A percentile compares a stretch with the other conserved stretches of the same genome.
Conservation (phyloP, 2,888 invertebrate genomes). For the Phaedon cochleariae region DNA sequence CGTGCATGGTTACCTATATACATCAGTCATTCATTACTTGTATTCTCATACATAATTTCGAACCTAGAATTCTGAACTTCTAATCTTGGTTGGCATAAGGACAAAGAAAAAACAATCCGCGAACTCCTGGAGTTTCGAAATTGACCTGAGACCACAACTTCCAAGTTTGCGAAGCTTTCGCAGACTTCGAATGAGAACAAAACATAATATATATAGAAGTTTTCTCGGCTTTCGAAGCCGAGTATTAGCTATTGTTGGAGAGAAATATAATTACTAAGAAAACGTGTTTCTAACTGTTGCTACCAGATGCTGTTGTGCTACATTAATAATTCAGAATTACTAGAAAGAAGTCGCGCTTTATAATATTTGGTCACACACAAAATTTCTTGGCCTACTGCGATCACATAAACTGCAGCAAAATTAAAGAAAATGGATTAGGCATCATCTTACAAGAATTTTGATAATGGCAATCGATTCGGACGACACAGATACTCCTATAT, state of each 20-base stretch:
- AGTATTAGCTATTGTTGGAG: not conserved
- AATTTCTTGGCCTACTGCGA: too few species aligned
- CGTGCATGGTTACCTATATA: too few species aligned
- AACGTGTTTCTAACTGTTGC: not conserved
- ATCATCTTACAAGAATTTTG: too few species aligned
- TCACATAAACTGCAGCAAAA: too few species aligned
- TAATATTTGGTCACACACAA: too few species aligned
- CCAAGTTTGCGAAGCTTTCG: not conserved
- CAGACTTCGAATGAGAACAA: not conserved
- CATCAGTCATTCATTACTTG: not conserved
- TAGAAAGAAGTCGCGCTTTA: too few species aligned
- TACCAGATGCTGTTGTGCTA: too few species aligned
- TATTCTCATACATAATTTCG: not conserved
- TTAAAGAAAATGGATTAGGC: too few species aligned
- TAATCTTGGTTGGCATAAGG: not conserved
- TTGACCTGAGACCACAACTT: not conserved
- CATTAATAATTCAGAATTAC: too few species aligned
- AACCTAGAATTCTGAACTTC: not conserved
- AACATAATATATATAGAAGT: not conserved
- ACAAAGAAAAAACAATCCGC: too few species aligned
- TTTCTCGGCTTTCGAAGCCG: not conserved
- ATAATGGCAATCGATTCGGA: too few species aligned
- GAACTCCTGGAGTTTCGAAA: not conserved
- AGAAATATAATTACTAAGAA: not conserved
- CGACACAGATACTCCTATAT: too few species aligned